A percentile compares a stretch with the other conserved stretches of the same genome.
Evolutionary conservation across 2,797 vertebrate genomes (phyloP).

Genomic region (Trachurus trachurus): DNA sequence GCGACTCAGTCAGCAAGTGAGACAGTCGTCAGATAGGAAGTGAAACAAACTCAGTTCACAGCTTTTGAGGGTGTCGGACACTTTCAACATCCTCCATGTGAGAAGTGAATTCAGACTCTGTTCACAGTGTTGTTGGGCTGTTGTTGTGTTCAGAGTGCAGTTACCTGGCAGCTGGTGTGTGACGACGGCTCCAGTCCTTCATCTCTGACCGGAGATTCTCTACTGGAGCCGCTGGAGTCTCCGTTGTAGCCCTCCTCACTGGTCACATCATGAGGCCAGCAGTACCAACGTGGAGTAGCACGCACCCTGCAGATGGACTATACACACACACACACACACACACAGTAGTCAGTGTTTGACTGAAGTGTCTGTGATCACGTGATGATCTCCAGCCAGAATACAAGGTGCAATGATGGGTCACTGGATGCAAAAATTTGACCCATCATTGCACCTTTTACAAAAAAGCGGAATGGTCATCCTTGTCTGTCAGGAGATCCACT

Average conservation of each 20-base stretch:
- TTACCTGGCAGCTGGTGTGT: conserved; percentile 77
- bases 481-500: no score
- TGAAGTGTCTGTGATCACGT: neutral
- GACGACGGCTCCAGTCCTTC: conserved; percentile 54
- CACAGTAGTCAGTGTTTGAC: neutral
- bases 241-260: conserved; percentile 78
- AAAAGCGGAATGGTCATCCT: no score
- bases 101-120: neutral
- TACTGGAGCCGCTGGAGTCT: conserved; percentile 74
- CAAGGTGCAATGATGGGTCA: no score
- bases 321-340: conserved; percentile 9
- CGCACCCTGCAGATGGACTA: conserved; percentile 83
- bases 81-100: neutral
- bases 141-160: neutral
- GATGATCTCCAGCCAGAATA: neutral
- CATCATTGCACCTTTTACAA: no score
- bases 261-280: conserved; percentile 85
- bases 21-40: neutral
- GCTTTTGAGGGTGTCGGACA: neutral
- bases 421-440: no score
- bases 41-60: neutral
- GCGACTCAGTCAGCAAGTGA: neutral
- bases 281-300: conserved; percentile 84
- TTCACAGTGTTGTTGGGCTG: neutral
- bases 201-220: conserved; percentile 68